These are phyloP conservation scores for Brachylomia viminalis DNA, from an alignment of 2,888 invertebrate species.

Conservation along the genomic window DNA sequence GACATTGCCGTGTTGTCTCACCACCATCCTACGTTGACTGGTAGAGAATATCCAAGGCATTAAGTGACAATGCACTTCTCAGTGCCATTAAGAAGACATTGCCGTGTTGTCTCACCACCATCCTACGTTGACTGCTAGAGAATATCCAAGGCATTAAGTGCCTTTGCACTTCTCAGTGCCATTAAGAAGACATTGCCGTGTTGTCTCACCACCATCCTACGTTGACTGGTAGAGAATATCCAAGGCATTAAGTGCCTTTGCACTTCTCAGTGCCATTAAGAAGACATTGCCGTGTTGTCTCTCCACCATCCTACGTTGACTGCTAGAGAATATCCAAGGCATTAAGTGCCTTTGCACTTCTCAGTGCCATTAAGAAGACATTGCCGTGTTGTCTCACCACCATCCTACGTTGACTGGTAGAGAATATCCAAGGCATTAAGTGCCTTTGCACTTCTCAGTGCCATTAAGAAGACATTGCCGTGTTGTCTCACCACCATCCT, in stretches of 20 bases:
- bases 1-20: not conserved
- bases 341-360: conserved; percentile 2
- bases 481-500: not conserved
- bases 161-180: not conserved
- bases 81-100: not conserved
- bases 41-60: not conserved
- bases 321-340: not conserved
- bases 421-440: not conserved
- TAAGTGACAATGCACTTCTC: not conserved
- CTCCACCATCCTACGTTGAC: not conserved
- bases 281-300: not conserved
- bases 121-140: not conserved
- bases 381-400: not conserved
- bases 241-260: conserved; percentile 3
- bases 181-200: not conserved
- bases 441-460: not conserved
- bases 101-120: not conserved
- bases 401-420: not conserved
- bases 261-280: not conserved
- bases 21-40: not conserved
- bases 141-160: conserved; percentile 4
- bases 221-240: not conserved
- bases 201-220: not conserved
- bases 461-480: not conserved
- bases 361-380: not conserved